phyloP scores from a whole-genome alignment of 1,140 invertebrate genomes.

The Antheraea mylitta region DNA sequence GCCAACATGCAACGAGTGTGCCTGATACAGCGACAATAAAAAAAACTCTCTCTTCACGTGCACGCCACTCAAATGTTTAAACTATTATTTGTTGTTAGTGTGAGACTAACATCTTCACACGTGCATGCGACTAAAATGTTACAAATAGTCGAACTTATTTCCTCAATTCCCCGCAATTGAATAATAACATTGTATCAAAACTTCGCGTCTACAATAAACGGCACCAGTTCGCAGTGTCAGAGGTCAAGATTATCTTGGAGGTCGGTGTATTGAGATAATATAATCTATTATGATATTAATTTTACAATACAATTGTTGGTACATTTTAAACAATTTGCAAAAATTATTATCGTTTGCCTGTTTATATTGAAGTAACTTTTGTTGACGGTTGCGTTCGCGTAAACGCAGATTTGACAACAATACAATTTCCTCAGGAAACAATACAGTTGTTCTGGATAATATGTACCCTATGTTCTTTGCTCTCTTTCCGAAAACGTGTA shows the following conservation, averaged over 20 bases:
- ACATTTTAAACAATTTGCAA: neutral
- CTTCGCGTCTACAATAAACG: neutral
- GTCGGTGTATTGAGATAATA: neutral
- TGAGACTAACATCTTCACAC: neutral
- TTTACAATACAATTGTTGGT: neutral
- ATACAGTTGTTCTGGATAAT: too few species aligned
- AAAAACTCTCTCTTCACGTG: neutral
- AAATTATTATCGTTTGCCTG: neutral
- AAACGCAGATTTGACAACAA: too few species aligned
- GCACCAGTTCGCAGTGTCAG: neutral
- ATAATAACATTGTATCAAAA: neutral
- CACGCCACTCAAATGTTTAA: neutral
- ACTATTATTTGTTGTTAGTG: neutral
- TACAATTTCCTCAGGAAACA: too few species aligned
- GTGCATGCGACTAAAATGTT: neutral
- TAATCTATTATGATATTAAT: neutral
- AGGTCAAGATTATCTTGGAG: neutral
- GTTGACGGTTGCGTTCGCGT: too few species aligned
- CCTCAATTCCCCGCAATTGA: neutral
- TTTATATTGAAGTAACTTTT: too few species aligned
- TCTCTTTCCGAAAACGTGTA: too few species aligned
- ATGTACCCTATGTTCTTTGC: too few species aligned
- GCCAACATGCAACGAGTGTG: neutral
- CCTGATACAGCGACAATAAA: neutral
- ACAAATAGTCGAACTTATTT: neutral